These are phyloP conservation scores for Panthera tigris DNA, from an alignment of 2,113 vertebrate genomes.

Conservation along the genomic window DNA sequence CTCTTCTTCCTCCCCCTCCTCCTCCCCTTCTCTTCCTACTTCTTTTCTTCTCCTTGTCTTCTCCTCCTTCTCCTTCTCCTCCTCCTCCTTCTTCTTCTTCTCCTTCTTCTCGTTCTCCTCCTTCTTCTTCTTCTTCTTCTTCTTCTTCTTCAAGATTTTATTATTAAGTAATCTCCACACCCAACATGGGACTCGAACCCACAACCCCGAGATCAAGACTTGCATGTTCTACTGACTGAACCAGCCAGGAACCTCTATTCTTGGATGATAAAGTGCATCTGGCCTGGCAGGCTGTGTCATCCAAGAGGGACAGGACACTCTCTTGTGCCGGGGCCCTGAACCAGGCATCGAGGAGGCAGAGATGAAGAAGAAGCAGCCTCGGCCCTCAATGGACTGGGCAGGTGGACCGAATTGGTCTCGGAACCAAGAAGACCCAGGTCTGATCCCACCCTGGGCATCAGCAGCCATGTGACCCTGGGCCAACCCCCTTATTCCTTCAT, in stretches of 20 bases:
- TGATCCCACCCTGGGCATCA: background rate
- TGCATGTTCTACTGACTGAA: background rate
- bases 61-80: too few species aligned
- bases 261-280: background rate
- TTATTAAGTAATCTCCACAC: background rate
- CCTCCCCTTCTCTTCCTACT: too few species aligned
- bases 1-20: rapidly evolving
- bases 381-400: rapidly evolving
- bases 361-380: background rate
- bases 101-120: background rate
- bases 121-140: background rate
- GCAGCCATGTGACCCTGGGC: background rate
- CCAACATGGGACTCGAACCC: background rate
- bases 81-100: background rate
- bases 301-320: background rate
- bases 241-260: background rate
- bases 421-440: background rate
- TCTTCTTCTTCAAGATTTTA: background rate
- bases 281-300: background rate
- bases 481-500: background rate
- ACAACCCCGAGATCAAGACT: background rate
- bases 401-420: rapidly evolving
- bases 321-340: background rate
- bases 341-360: background rate
- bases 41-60: background rate